Evolutionary conservation across 2,113 vertebrate species (phyloP).

Genomic region (Xerus inauris): DNA sequence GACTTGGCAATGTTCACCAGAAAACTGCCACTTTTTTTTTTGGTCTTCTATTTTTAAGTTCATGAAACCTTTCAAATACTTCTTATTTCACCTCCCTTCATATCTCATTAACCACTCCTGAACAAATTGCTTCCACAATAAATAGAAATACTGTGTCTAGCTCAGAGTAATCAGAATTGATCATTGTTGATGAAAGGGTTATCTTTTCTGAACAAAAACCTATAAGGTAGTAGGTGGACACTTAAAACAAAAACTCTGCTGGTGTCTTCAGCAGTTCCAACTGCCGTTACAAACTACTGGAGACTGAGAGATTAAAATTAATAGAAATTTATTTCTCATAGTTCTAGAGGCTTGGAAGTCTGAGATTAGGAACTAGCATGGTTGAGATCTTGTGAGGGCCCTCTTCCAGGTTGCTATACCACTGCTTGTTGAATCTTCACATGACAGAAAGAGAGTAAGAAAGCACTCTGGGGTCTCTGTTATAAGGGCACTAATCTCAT

Average conservation of each 20-base stretch:
- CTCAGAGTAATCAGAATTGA: neutral
- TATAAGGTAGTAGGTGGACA: neutral
- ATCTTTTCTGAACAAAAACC: neutral
- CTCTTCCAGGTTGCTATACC: neutral
- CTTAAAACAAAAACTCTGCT: neutral
- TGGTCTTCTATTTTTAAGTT: neutral
- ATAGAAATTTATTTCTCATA: neutral
- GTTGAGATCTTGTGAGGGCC: neutral
- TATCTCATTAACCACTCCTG: neutral
- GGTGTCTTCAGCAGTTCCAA: neutral
- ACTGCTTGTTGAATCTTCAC: neutral
- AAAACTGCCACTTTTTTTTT: neutral
- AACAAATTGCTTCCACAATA: neutral
- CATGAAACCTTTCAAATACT: neutral
- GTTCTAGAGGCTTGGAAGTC: neutral
- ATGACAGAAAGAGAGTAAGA: neutral
- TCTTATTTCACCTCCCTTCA: neutral
- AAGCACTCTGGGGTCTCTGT: neutral
- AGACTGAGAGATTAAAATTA: neutral
- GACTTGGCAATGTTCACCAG: neutral
- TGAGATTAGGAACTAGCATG: fast-evolving
- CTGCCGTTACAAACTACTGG: neutral
- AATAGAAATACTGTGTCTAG: neutral
- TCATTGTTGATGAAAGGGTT: neutral
- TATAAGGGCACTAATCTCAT: neutral